A percentile compares a stretch with the other conserved stretches of the same genome.
phyloP scores from a whole-genome alignment of 2,113 vertebrate genomes.

The Myotis yumanensis region DNA sequence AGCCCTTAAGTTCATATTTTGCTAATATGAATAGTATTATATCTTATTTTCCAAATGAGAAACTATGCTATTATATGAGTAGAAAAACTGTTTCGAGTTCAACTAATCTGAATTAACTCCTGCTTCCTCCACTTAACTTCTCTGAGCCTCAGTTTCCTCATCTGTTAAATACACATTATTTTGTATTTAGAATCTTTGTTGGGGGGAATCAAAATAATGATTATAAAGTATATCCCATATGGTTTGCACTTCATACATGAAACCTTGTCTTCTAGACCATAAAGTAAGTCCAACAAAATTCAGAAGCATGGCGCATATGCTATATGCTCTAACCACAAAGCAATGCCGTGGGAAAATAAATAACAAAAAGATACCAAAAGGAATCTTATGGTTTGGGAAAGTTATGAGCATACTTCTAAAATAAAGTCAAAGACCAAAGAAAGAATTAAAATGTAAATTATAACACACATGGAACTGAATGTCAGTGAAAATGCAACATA shows the following conservation, averaged over 20 bases:
- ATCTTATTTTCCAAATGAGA: conserved; percentile 46
- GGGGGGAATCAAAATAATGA: not conserved
- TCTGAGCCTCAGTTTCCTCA: not conserved
- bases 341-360: conserved; percentile 31
- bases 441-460: conserved; percentile 31
- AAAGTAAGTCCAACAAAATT: not conserved
- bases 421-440: conserved; percentile 16
- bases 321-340: not conserved
- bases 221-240: not conserved
- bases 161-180: conserved; percentile 11
- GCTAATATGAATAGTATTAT: not conserved
- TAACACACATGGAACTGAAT: not conserved
- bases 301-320: not conserved
- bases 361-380: not conserved
- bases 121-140: not conserved
- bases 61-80: not conserved
- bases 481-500: not conserved
- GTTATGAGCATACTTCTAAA: not conserved
- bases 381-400: not conserved
- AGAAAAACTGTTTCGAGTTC: not conserved
- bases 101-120: conserved; percentile 14
- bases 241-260: not conserved
- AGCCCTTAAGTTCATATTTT: not conserved
- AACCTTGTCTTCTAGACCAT: not conserved
- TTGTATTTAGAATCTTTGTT: not conserved